Evolutionary conservation across 2,113 vertebrate genomes (phyloP), one percentile per base, ranked within the genome.

Genomic region (Vanacampus margaritifer): DNA sequence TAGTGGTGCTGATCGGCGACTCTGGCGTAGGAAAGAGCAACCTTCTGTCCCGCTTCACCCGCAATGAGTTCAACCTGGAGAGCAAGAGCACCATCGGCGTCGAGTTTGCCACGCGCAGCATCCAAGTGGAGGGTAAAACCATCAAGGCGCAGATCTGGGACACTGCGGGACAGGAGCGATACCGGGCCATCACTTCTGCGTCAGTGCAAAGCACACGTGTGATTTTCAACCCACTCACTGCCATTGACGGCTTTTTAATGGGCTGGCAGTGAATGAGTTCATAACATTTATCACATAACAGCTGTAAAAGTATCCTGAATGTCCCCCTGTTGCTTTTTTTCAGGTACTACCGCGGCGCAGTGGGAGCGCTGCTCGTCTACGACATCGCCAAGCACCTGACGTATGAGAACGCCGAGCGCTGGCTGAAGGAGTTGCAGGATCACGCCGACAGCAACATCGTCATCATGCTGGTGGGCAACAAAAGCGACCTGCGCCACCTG

Each of bases 141-240:
- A 84, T 95, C 79, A 95, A 95, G 87, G 94, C 94, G 23, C 94
- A 95, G 89, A 95, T 94, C 78, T 94, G 94, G 94, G 94, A 95
- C 84, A 95, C 94, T 0, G 94, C 94, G 0, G 93, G 94, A 45
- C 94, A 94, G 90, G 94, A 95, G 84, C 89, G 94, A 5, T 95
- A 95, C 86, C 83, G 94, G 0, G 94, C 94, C 69, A 95, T 95
- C 87, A 95, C 94, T 19, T 93, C 94, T 0, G 94, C 94, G 94
- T 94, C 84, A 93, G 94, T 91, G 50, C 53, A 53, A n/a, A 3
- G 1, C 48, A 3, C n/a, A 17, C 9, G 19, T 57, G 32, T 35
- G 0, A 0, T 1, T 13, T 60, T 23, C 41, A n/a, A 51, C 28
- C 4, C 28, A 32, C 4, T 32, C 28, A 32, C 28, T 32, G 28